Evolutionary conservation across 1,140 invertebrate species (phyloP).

Genomic region (Diuraphis noxia): DNA sequence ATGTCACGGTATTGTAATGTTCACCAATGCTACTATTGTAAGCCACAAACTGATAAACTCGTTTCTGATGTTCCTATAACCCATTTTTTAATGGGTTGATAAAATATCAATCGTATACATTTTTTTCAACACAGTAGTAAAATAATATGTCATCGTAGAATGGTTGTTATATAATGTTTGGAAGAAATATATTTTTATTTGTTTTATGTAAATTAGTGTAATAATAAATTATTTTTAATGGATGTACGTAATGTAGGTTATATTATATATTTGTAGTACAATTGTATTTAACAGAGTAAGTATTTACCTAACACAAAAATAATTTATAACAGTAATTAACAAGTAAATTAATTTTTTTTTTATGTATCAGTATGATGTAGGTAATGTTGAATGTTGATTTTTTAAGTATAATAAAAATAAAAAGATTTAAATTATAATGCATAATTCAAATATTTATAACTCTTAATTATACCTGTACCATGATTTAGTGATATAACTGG

Average conservation of each 20-base stretch:
- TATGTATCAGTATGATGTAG: background rate
- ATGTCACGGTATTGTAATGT: background rate
- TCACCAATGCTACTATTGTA: background rate
- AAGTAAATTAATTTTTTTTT: background rate
- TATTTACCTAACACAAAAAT: background rate
- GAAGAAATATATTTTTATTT: background rate
- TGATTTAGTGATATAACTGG: background rate
- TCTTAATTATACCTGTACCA: background rate
- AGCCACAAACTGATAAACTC: background rate
- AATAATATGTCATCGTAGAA: background rate
- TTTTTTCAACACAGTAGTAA: background rate
- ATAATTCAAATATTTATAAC: background rate
- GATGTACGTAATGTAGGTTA: background rate
- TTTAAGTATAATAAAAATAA: background rate
- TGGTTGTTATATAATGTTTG: background rate
- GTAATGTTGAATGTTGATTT: conserved; percentile 1
- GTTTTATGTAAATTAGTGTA: background rate
- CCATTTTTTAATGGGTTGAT: background rate
- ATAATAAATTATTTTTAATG: background rate
- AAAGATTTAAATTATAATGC: background rate
- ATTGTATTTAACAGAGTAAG: background rate
- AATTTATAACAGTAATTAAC: background rate
- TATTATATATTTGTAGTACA: background rate
- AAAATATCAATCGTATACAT: background rate
- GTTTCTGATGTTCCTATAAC: too few relatives aligned